A percentile compares a stretch with the other conserved stretches of the same genome.
phyloP scores from a whole-genome alignment of 1,140 invertebrate species.

The Coptotermes formosanus region DNA sequence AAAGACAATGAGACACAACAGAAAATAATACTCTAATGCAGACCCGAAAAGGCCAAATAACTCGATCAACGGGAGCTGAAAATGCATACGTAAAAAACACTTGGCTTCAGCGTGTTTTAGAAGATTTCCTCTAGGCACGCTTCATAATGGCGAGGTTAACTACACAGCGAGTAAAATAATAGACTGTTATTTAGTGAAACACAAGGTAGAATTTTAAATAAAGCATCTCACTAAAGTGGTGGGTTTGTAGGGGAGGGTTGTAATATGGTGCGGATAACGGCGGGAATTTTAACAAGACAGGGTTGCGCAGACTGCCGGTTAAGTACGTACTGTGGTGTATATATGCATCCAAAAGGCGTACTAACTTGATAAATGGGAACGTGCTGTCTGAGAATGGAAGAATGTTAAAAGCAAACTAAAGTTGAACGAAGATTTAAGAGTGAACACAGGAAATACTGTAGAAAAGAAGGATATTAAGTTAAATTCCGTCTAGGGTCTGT shows the following conservation, averaged over 20 bases:
- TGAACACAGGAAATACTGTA: constrained; percentile 17
- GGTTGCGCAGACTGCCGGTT: not conserved
- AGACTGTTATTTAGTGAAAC: constrained; percentile 22
- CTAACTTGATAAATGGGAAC: constrained; percentile 23
- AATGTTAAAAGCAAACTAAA: constrained; percentile 24
- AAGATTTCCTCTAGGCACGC: not conserved
- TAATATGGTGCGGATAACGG: constrained; percentile 26
- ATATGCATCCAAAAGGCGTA: not conserved
- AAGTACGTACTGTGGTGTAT: constrained; percentile 11
- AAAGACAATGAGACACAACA: constrained; percentile 20
- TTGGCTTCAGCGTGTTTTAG: not conserved
- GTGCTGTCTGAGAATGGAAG: constrained; percentile 26
- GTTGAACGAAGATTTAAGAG: constrained; percentile 22
- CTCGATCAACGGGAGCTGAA: not conserved
- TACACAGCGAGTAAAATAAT: not conserved
- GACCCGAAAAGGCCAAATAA: not conserved
- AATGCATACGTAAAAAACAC: constrained; percentile 9
- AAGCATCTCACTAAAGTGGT: not conserved
- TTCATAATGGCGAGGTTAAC: not conserved
- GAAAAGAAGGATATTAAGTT: constrained; percentile 9
- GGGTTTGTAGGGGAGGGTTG: not conserved
- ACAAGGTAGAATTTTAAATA: constrained; percentile 26
- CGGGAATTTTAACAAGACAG: constrained; percentile 26
- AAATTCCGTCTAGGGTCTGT: not conserved
- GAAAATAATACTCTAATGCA: constrained; percentile 22